Conservation (phyloP, 2,113 vertebrate genomes). For the Callipepla californica region DNA sequence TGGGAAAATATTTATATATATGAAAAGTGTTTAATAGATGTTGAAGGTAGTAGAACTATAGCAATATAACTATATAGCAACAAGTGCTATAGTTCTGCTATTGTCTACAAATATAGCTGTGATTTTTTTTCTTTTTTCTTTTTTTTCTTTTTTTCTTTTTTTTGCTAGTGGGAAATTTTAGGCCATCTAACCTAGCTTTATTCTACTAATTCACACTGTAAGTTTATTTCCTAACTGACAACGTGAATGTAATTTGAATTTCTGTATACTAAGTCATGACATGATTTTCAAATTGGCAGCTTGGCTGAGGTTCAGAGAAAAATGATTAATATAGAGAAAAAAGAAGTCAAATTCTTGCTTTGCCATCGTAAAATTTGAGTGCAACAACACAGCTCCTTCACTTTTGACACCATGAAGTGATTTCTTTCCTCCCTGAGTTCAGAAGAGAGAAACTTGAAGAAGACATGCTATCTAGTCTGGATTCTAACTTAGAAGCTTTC, state of each 20-base stretch:
- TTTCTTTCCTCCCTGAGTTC: neutral
- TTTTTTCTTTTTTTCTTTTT: neutral
- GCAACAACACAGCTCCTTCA: neutral
- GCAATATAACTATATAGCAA: too few relatives aligned
- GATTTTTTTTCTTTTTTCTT: neutral
- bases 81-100: neutral
- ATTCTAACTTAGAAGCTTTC: neutral
- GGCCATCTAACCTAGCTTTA: neutral
- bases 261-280: slow-evolving; percentile 8
- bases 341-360: neutral
- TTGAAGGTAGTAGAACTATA: neutral
- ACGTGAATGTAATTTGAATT: slow-evolving; percentile 35
- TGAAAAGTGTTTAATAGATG: neutral
- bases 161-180: neutral
- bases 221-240: slow-evolving; percentile 28
- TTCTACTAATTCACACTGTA: neutral
- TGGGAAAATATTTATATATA: neutral
- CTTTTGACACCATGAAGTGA: neutral
- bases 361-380: neutral
- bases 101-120: neutral
- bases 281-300: neutral
- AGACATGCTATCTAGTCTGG: neutral
- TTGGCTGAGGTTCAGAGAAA: slow-evolving; percentile 31
- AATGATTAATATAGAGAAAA: neutral
- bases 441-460: slow-evolving; percentile 1